A percentile compares a stretch with the other conserved stretches of the same genome.
These are phyloP conservation scores for Tethea ocularis DNA, from an alignment of 2,888 invertebrate species.

Conservation along the genomic window DNA sequence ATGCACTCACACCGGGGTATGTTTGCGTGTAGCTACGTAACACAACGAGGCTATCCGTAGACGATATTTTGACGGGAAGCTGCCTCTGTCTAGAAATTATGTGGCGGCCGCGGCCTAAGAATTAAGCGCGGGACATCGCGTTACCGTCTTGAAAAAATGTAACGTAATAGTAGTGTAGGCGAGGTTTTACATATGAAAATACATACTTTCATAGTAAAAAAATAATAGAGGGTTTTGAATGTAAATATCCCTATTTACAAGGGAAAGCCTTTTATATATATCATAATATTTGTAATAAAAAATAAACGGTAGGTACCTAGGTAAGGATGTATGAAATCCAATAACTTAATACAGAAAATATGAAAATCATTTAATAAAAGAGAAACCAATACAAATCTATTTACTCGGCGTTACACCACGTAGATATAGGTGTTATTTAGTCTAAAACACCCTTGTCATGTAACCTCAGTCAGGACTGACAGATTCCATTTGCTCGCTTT, in stretches of 20 bases:
- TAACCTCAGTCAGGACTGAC: slow-evolving; percentile 24
- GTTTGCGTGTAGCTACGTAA: slow-evolving; percentile 58
- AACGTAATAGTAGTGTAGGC: too few relatives aligned
- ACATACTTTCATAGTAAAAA: too few relatives aligned
- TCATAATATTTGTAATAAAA: neutral
- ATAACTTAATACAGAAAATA: neutral
- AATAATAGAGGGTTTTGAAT: neutral
- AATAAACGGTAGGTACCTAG: neutral
- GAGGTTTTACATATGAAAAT: too few relatives aligned
- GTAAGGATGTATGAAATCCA: neutral
- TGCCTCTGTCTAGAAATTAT: slow-evolving; percentile 71
- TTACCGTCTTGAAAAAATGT: neutral
- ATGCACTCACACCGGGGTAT: slow-evolving; percentile 65
- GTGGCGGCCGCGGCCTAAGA: slow-evolving; percentile 35
- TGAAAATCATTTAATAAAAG: slow-evolving; percentile 2
- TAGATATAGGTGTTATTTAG: slow-evolving; percentile 5
- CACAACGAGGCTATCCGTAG: slow-evolving; percentile 60
- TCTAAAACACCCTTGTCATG: slow-evolving; percentile 20
- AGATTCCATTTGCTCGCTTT: slow-evolving; percentile 36
- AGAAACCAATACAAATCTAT: neutral
- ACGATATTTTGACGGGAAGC: slow-evolving; percentile 79
- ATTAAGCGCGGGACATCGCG: neutral
- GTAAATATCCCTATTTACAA: neutral
- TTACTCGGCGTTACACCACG: slow-evolving; percentile 2
- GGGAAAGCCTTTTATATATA: neutral